phyloP scores from a whole-genome alignment of 2,113 vertebrate genomes.

The Coryphaenoides rupestris region DNA sequence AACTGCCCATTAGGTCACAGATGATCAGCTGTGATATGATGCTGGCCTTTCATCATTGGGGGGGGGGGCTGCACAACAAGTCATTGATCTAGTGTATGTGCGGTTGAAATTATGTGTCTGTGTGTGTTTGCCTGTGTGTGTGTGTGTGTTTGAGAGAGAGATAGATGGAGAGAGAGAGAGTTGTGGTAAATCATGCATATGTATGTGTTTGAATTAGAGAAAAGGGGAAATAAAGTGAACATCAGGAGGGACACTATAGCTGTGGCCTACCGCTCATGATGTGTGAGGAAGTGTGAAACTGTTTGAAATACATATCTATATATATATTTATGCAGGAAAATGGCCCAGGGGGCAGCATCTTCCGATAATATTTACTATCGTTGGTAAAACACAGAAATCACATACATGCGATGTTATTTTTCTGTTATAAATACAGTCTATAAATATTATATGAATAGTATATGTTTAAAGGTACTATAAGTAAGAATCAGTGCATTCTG shows the following conservation, averaged over 20 bases:
- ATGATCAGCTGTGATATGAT: no score
- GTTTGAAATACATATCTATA: background rate
- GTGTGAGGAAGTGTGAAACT: background rate
- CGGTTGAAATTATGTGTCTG: no score
- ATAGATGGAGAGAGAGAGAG: no score
- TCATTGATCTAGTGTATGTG: no score
- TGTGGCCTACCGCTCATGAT: slow-evolving; percentile 2
- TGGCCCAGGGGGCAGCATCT: background rate
- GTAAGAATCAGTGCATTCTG: no score
- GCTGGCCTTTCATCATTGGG: no score
- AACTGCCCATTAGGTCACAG: no score
- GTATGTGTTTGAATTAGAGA: background rate
- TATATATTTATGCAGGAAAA: background rate
- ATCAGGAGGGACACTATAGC: slow-evolving; percentile 18
- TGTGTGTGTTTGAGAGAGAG: background rate
- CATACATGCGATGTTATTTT: no score
- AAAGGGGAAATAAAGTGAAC: background rate
- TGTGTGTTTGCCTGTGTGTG: background rate
- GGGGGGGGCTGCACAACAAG: no score
- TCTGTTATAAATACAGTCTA: no score
- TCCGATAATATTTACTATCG: background rate
- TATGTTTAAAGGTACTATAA: no score
- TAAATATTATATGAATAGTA: no score
- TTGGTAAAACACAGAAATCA: background rate
- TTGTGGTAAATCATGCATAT: background rate